Evolutionary conservation across 2,888 invertebrate species (phyloP), one percentile per base, ranked within the genome.

Genomic region (Cephonodes hylas): DNA sequence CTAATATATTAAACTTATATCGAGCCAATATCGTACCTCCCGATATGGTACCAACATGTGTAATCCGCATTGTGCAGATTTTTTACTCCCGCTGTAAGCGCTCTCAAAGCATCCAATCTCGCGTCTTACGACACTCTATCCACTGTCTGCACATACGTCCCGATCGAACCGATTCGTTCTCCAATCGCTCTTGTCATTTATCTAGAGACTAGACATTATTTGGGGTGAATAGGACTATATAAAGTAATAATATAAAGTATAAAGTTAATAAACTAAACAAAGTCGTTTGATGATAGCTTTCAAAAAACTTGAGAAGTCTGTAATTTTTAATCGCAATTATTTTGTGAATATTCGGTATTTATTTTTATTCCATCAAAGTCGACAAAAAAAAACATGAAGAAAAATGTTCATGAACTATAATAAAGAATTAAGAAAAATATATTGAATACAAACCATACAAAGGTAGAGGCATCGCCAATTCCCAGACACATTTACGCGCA

Each of bases 31-130:
- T 56, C 64, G 64, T 53, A 2, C 1, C 10, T 60, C 64, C 22
- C 42, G 20, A 66, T 65, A 42, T 18, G 4, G 38, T 22, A 56
- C 5, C 3, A 38, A 60, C 66, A 64, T 63, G 42, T 63, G 65
- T 63, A 44, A 56, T 46, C 66, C 42, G 63, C 58, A 58, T 62
- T 60, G 58, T 23, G 45, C 22, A 38, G 31, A 42, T 63, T 63
- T 64, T 64, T 71, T 74, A 69, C 66, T 63, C 66, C 59, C 63
- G 63, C 63, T 61, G 67, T 66, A 61, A 64, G 42, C 57, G 67
- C 68, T 68, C 66, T 71, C 75, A 77, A 75, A 75, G 73, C 65
- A 65, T 71, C 62, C 72, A 76, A 76, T 77, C 66, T 68, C 38
- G 63, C 63, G 60, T 25, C 42, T 60, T 42, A 27, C 46, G 10